Percentiles rank a stretch among this genome's conserved stretches.
Conservation (phyloP, 2,888 invertebrate genomes). For the Cynaeus angustus region DNA sequence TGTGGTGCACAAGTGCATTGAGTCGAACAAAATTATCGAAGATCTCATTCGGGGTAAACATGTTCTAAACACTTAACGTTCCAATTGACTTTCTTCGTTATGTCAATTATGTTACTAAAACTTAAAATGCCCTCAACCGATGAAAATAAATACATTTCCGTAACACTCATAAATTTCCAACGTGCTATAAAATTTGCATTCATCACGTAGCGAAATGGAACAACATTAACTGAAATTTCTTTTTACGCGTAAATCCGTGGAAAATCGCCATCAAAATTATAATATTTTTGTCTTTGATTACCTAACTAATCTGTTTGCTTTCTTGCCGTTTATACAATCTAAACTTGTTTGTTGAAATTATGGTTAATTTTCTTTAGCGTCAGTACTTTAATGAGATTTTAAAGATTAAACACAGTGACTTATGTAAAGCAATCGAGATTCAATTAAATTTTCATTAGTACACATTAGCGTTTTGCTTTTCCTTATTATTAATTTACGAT, state of each 20-base stretch:
- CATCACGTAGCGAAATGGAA: too few relatives aligned
- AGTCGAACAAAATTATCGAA: slow-evolving; percentile 40
- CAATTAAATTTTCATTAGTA: slow-evolving; percentile 17
- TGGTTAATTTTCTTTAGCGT: slow-evolving; percentile 8
- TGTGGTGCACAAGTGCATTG: slow-evolving; percentile 34
- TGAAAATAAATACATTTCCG: too few relatives aligned
- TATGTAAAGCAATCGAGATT: slow-evolving; percentile 13
- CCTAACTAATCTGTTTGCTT: neutral
- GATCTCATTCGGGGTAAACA: slow-evolving; percentile 35
- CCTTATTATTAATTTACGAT: slow-evolving; percentile 21
- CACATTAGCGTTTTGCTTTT: slow-evolving; percentile 24
- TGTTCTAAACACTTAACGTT: slow-evolving; percentile 12
- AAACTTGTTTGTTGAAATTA: slow-evolving; percentile 5
- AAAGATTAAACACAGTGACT: slow-evolving; percentile 11
- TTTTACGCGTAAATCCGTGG: too few relatives aligned
- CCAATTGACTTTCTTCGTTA: slow-evolving; percentile 12
- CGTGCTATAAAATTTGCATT: too few relatives aligned
- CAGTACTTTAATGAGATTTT: slow-evolving; percentile 9
- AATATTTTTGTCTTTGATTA: neutral
- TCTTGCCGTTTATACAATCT: neutral
- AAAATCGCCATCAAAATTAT: too few relatives aligned
- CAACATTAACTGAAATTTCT: too few relatives aligned
- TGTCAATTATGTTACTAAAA: slow-evolving; percentile 14
- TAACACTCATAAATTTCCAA: too few relatives aligned
- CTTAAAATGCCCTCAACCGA: slow-evolving; percentile 9